These are phyloP conservation scores for Dasysyrphus tricinctus DNA, from an alignment of 2,888 invertebrate species.

Conservation along the genomic window DNA sequence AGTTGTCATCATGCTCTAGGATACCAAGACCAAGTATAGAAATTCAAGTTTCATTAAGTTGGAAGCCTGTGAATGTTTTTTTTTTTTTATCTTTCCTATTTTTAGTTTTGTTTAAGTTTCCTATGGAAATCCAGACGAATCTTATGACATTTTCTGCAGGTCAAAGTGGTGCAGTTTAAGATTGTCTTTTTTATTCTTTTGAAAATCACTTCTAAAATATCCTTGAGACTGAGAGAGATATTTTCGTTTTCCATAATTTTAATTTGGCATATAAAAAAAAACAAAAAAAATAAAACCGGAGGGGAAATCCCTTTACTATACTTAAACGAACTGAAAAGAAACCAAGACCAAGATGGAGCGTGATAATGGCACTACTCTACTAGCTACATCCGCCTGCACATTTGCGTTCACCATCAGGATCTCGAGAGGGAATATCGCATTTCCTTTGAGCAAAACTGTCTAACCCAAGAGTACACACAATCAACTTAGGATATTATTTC, in stretches of 20 bases:
- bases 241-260: slow-evolving; percentile 68
- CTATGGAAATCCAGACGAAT: slow-evolving; percentile 29
- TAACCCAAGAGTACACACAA: slow-evolving; percentile 74
- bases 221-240: slow-evolving; percentile 32
- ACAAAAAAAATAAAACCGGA: slow-evolving; percentile 4
- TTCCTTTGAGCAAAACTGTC: slow-evolving; percentile 74
- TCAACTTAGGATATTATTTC: slow-evolving; percentile 75
- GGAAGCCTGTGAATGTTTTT: slow-evolving; percentile 41
- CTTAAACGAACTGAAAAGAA: slow-evolving; percentile 54
- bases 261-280: slow-evolving; percentile 49
- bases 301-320: slow-evolving; percentile 45
- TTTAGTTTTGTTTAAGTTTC: slow-evolving; percentile 30
- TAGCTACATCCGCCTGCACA: slow-evolving; percentile 63
- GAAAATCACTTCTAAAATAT: slow-evolving; percentile 32
- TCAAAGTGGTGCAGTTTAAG: slow-evolving; percentile 41
- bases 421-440: slow-evolving; percentile 63
- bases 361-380: slow-evolving; percentile 52
- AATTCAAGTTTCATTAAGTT: slow-evolving; percentile 68
- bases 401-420: slow-evolving; percentile 43
- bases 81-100: not conserved
- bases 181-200: slow-evolving; percentile 17
- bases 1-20: slow-evolving; percentile 41
- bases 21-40: slow-evolving; percentile 34
- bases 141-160: slow-evolving; percentile 38
- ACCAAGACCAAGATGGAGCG: slow-evolving; percentile 47